A percentile compares a stretch with the other conserved stretches of the same genome.
Evolutionary conservation across 2,113 vertebrate species (phyloP).

Genomic region (Megaceryle maxima): DNA sequence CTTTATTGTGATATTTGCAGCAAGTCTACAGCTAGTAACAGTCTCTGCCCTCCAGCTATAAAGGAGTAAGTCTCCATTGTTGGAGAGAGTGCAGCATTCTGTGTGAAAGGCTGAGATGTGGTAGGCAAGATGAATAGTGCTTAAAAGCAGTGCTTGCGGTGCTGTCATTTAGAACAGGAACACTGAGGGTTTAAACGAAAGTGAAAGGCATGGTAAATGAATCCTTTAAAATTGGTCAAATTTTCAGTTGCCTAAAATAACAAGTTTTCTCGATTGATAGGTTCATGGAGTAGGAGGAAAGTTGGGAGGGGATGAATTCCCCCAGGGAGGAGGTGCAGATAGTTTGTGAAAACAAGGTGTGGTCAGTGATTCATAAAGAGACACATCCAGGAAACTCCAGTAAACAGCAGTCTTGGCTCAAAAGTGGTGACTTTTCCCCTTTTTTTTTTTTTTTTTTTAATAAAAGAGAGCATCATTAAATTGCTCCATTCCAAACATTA

Average conservation of each 20-base stretch:
- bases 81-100: conserved; percentile 69
- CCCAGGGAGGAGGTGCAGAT: conserved; percentile 11
- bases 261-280: conserved; percentile 69
- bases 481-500: not conserved
- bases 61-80: conserved; percentile 74
- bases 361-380: conserved; percentile 59
- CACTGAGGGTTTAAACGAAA: conserved; percentile 70
- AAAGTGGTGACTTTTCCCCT: not conserved
- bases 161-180: conserved; percentile 79
- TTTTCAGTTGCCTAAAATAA: conserved; percentile 75
- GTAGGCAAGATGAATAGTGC: conserved; percentile 75
- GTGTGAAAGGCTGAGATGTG: conserved; percentile 70
- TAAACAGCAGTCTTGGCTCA: conserved; percentile 42
- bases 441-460: too few relatives aligned
- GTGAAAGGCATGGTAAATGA: conserved; percentile 74
- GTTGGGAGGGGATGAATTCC: conserved; percentile 41
- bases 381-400: conserved; percentile 43
- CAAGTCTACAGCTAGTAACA: conserved; percentile 71
- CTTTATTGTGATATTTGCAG: conserved; percentile 80
- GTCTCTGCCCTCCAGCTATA: conserved; percentile 79
- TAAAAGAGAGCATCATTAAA: not conserved
- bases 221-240: conserved; percentile 71
- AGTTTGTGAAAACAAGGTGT: conserved; percentile 61
- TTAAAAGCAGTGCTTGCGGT: conserved; percentile 77
- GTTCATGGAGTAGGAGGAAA: conserved; percentile 67